phyloP scores from a whole-genome alignment of 1,140 invertebrate species.

The Gonioctena quinquepunctata region DNA sequence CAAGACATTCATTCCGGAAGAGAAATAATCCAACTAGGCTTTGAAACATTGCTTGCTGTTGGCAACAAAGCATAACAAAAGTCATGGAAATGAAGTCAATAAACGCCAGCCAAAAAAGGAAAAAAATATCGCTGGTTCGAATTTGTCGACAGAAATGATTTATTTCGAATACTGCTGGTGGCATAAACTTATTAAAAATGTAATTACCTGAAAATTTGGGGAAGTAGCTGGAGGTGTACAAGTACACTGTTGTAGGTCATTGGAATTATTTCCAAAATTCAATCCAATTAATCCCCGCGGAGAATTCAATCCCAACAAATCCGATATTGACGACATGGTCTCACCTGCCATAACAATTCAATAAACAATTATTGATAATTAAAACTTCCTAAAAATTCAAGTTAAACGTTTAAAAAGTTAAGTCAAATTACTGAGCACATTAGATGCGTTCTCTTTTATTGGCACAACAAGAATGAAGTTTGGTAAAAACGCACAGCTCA shows the following conservation, averaged over 20 bases:
- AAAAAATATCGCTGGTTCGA: not conserved
- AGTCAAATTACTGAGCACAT: conserved; percentile 32
- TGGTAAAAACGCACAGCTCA: conserved; percentile 4
- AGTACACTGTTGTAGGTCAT: conserved; percentile 29
- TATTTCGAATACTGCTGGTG: not conserved
- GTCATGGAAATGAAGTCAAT: not conserved
- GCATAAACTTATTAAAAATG: not conserved
- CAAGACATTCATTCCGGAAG: not conserved
- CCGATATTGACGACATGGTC: conserved; percentile 58
- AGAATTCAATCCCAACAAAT: conserved; percentile 60
- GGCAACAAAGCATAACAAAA: not conserved
- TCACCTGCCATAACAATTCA: conserved; percentile 44
- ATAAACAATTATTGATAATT: conserved; percentile 14
- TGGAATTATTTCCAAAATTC: conserved; percentile 42
- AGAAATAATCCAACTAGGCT: conserved; percentile 3
- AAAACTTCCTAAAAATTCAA: conserved; percentile 27
- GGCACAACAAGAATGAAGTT: conserved; percentile 25
- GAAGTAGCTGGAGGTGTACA: conserved; percentile 47
- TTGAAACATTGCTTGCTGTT: not conserved
- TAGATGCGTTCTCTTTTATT: conserved; percentile 21
- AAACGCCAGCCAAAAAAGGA: not conserved
- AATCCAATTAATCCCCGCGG: conserved; percentile 56
- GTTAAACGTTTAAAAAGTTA: conserved; percentile 35
- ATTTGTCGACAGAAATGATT: not conserved
- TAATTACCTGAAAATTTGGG: conserved; percentile 49